These are phyloP conservation scores for Punctoribates punctum DNA, from an alignment of 2,888 invertebrate species.

Conservation along the genomic window DNA sequence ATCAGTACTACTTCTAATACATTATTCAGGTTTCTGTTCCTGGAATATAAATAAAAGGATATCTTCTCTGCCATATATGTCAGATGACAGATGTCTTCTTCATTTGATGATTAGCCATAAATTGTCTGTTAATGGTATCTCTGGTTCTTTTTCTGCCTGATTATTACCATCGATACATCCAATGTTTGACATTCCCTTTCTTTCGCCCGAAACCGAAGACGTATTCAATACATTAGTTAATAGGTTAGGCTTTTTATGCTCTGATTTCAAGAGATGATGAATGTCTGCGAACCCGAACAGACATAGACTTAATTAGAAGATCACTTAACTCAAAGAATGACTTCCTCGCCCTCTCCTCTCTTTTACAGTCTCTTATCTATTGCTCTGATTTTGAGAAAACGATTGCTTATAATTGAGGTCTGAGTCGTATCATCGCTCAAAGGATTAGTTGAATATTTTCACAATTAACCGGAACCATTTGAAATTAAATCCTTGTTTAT, in stretches of 20 bases:
- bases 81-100: neutral
- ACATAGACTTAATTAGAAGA: slow-evolving; percentile 15
- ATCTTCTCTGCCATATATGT: neutral
- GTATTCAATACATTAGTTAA: neutral
- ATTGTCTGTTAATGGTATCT: neutral
- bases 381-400: too few relatives aligned
- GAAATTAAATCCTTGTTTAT: too few relatives aligned
- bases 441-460: too few relatives aligned
- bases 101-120: neutral
- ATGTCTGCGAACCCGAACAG: neutral
- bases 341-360: neutral
- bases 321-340: neutral
- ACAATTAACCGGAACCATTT: too few relatives aligned
- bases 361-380: too few relatives aligned
- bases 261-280: slow-evolving; percentile 3
- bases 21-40: neutral
- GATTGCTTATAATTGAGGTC: too few relatives aligned
- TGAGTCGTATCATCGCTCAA: too few relatives aligned
- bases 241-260: neutral
- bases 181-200: neutral
- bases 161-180: neutral
- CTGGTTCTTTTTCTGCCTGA: neutral
- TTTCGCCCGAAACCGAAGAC: neutral
- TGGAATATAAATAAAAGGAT: neutral
- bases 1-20: neutral